Percentiles rank a stretch among this genome's conserved stretches.
Conservation (phyloP, 2,888 invertebrate genomes). For the Heliconius hortense region DNA sequence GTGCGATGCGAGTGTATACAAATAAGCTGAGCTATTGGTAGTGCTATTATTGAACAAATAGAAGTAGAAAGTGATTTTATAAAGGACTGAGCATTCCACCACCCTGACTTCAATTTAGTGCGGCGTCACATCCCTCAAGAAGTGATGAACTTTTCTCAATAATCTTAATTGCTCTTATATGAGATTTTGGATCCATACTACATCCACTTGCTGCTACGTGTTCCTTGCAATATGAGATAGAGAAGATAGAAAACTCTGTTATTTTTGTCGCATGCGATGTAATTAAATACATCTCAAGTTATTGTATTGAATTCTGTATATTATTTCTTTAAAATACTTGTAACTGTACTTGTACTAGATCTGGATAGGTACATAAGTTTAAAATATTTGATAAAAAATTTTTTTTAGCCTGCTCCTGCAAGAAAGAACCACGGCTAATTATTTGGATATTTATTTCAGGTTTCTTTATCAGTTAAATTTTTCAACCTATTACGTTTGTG, state of each 20-base stretch:
- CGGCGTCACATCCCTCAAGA: too few relatives aligned
- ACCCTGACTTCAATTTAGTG: background rate
- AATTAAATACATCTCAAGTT: background rate
- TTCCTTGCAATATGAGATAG: background rate
- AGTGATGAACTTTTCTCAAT: background rate
- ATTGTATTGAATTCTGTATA: background rate
- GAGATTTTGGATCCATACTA: background rate
- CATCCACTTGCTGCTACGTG: background rate
- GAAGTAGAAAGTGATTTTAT: background rate
- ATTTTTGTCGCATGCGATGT: background rate
- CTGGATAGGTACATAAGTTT: constrained; percentile 7
- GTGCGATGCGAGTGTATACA: constrained; percentile 12
- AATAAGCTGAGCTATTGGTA: constrained; percentile 10
- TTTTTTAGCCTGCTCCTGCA: background rate
- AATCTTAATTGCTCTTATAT: background rate
- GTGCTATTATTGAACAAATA: background rate
- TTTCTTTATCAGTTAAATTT: background rate
- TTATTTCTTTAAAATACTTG: background rate
- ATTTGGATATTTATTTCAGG: background rate
- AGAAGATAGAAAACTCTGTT: background rate
- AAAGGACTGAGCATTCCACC: background rate
- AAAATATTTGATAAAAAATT: background rate
- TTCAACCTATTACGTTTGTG: background rate
- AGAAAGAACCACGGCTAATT: background rate
- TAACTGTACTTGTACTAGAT: background rate